phyloP scores from a whole-genome alignment of 2,888 invertebrate genomes.

The Apodemia duryi region DNA sequence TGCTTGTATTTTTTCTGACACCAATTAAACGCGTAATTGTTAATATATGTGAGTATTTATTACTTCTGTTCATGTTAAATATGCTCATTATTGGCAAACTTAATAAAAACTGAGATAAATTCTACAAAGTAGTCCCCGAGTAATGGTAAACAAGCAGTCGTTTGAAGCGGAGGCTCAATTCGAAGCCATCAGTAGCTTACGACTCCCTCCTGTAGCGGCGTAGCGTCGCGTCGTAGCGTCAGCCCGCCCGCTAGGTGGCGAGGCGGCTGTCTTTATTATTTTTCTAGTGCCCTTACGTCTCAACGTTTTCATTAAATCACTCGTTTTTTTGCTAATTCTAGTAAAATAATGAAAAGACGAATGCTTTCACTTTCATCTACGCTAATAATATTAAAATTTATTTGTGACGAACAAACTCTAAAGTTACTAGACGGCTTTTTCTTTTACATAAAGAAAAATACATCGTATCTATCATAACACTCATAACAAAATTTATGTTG shows the following conservation, averaged over 20 bases:
- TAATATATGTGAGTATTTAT: neutral
- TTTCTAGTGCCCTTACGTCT: slow-evolving; percentile 43
- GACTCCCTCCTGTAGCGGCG: slow-evolving; percentile 33
- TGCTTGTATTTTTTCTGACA: too few species aligned
- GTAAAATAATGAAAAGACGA: neutral
- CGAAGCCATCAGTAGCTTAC: slow-evolving; percentile 33
- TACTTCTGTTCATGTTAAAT: neutral
- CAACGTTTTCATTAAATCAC: slow-evolving; percentile 5
- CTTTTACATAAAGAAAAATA: too few species aligned
- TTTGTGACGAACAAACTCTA: neutral
- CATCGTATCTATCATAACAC: too few species aligned
- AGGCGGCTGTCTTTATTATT: slow-evolving; percentile 52
- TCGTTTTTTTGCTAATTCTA: slow-evolving; percentile 1
- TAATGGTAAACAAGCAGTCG: slow-evolving; percentile 57
- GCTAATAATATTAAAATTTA: neutral
- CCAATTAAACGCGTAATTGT: neutral
- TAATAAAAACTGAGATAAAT: slow-evolving; percentile 22
- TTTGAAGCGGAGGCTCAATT: slow-evolving; percentile 42
- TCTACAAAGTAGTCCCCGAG: slow-evolving; percentile 38
- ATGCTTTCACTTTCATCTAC: neutral
- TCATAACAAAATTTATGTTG: too few species aligned
- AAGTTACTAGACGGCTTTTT: neutral
- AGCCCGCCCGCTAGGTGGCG: slow-evolving; percentile 54
- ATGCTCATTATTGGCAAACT: neutral
- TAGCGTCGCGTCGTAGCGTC: slow-evolving; percentile 29